phyloP scores from a whole-genome alignment of 2,888 invertebrate species.

The Cynaeus angustus region DNA sequence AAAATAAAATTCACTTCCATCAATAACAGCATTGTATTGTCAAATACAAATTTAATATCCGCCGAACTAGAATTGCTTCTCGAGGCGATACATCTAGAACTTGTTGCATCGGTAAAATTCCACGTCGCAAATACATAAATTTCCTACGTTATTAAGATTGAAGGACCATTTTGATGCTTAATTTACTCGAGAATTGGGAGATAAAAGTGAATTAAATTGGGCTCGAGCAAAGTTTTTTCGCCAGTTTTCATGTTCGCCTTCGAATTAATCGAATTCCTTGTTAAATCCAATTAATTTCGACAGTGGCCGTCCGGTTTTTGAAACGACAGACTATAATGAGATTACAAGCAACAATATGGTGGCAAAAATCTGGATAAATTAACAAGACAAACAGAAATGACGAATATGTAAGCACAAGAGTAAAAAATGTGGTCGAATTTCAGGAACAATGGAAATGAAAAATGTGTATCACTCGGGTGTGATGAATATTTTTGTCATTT shows the following conservation, averaged over 20 bases:
- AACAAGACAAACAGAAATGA: no score
- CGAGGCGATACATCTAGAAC: conserved; percentile 30
- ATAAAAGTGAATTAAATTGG: conserved; percentile 28
- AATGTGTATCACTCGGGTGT: no score
- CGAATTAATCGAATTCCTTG: conserved; percentile 19
- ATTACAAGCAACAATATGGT: no score
- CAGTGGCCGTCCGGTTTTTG: background rate
- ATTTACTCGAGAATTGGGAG: conserved; percentile 23
- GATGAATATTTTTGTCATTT: no score
- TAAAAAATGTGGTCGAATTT: no score
- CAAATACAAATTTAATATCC: conserved; percentile 43
- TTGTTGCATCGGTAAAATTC: conserved; percentile 31
- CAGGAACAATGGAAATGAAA: no score
- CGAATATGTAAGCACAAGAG: no score
- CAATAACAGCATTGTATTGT: conserved; percentile 36
- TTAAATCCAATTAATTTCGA: conserved; percentile 19
- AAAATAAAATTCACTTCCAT: conserved; percentile 24
- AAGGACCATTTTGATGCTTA: conserved; percentile 23
- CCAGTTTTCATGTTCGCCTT: background rate
- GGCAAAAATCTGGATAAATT: no score
- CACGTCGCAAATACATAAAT: conserved; percentile 27
- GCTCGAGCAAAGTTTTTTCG: background rate
- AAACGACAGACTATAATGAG: no score
- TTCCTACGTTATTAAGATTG: conserved; percentile 22
- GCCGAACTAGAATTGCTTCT: conserved; percentile 29